These are phyloP conservation scores for Carcinoscorpius rotundicauda DNA, from an alignment of 1,140 invertebrate genomes.

Conservation along the genomic window DNA sequence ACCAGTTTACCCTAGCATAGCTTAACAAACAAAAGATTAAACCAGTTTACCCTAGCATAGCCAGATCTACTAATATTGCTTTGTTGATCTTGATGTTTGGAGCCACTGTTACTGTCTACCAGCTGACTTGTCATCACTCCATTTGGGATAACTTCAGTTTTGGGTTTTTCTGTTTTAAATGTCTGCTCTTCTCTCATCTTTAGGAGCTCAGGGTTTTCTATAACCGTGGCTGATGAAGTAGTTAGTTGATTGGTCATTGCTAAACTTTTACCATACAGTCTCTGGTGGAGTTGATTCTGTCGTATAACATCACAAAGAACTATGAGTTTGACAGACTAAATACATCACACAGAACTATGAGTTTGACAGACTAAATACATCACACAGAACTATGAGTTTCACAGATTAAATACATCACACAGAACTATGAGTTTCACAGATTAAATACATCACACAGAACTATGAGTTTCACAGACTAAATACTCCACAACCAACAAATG, in stretches of 20 bases:
- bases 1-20: too few relatives aligned
- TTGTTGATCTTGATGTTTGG: background rate
- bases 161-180: constrained; percentile 9
- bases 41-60: background rate
- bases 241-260: constrained; percentile 31
- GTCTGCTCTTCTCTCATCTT: constrained; percentile 30
- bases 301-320: constrained; percentile 21
- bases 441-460: background rate
- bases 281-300: constrained; percentile 63
- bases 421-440: too few relatives aligned
- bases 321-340: too few relatives aligned
- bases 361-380: too few relatives aligned
- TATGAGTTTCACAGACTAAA: too few relatives aligned
- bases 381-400: too few relatives aligned
- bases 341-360: too few relatives aligned
- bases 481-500: too few relatives aligned
- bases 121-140: too few relatives aligned
- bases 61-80: background rate
- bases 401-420: too few relatives aligned
- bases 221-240: constrained; percentile 44
- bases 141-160: constrained; percentile 6
- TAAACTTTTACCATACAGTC: constrained; percentile 69
- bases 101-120: too few relatives aligned
- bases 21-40: too few relatives aligned
- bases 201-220: constrained; percentile 70